Evolutionary conservation across 2,113 vertebrate genomes (phyloP).

Genomic region (Neogobius melanostomus): DNA sequence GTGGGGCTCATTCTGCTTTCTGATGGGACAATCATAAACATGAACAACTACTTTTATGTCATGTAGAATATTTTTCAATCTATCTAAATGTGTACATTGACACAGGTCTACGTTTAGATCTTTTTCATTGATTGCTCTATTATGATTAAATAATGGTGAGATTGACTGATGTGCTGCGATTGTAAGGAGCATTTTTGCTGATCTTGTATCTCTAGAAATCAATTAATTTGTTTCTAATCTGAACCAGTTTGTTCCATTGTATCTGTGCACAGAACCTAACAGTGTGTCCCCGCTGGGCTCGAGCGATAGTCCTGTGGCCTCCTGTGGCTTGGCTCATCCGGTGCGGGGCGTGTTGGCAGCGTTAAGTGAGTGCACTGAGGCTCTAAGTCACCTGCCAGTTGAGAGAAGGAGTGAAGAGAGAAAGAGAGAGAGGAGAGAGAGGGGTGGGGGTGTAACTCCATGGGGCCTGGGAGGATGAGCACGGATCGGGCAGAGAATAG

Average conservation of each 20-base stretch:
- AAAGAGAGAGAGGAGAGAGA: not conserved
- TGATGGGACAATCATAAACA: too few relatives aligned
- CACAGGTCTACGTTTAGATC: too few relatives aligned
- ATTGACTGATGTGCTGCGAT: not conserved
- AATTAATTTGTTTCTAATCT: slow-evolving; percentile 62
- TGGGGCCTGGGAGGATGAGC: slow-evolving; percentile 48
- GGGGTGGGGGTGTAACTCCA: slow-evolving; percentile 28
- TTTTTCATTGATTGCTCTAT: too few relatives aligned
- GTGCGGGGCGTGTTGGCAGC: slow-evolving; percentile 51
- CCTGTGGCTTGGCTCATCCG: slow-evolving; percentile 57
- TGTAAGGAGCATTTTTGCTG: not conserved
- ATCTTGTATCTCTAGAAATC: slow-evolving; percentile 42
- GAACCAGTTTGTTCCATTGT: slow-evolving; percentile 56
- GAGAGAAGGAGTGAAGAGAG: slow-evolving; percentile 23
- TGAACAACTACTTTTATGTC: too few relatives aligned
- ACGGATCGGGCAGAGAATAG: slow-evolving; percentile 52
- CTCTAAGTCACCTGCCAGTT: slow-evolving; percentile 70
- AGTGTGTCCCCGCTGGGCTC: slow-evolving; percentile 54
- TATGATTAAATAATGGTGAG: not conserved
- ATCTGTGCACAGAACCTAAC: slow-evolving; percentile 62
- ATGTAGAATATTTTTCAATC: too few relatives aligned
- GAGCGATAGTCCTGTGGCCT: slow-evolving; percentile 54
- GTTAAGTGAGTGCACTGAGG: slow-evolving; percentile 60
- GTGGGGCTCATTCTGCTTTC: too few relatives aligned
- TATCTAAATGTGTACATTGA: too few relatives aligned